These are phyloP conservation scores for Mimachlamys varia DNA, from an alignment of 2,888 invertebrate genomes.

Conservation along the genomic window DNA sequence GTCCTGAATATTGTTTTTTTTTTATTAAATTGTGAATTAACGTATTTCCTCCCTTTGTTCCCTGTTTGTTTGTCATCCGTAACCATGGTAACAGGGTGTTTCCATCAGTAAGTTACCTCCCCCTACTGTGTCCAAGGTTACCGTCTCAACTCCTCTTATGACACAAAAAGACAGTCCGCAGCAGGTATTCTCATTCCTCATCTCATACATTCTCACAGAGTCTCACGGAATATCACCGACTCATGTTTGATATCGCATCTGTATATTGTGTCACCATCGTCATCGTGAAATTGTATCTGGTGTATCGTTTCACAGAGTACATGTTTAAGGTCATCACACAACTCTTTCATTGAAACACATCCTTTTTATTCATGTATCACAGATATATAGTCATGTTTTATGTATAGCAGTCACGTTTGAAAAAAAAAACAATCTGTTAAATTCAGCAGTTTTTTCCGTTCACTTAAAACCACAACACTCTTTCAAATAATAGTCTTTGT, in stretches of 20 bases:
- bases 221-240: neutral
- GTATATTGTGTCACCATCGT: neutral
- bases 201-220: neutral
- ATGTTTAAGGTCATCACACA: neutral
- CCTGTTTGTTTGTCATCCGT: neutral
- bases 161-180: neutral
- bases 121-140: constrained; percentile 23
- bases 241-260: neutral
- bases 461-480: too few species aligned
- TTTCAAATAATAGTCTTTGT: too few species aligned
- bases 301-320: neutral
- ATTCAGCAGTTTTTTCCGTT: too few species aligned
- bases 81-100: constrained; percentile 21
- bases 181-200: neutral
- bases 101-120: constrained; percentile 23
- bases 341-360: neutral
- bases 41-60: neutral
- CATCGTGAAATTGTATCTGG: neutral
- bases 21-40: neutral
- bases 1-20: neutral
- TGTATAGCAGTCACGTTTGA: too few species aligned
- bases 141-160: neutral
- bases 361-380: neutral
- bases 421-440: too few species aligned
- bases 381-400: neutral